These are phyloP conservation scores for Atethmia centrago DNA, from an alignment of 2,888 invertebrate genomes.

Conservation along the genomic window DNA sequence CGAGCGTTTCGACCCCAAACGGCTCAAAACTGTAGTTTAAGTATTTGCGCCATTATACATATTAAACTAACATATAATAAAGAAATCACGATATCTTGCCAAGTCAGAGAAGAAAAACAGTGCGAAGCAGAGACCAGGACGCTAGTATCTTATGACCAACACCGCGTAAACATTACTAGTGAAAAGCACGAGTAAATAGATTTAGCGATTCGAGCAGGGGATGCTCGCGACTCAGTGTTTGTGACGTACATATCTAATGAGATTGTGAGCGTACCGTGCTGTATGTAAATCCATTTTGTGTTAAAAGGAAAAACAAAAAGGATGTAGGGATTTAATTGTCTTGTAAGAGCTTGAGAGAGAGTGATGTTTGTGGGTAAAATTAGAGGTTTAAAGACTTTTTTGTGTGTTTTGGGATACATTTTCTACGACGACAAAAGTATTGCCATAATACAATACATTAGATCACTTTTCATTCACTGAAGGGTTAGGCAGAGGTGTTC, in stretches of 20 bases:
- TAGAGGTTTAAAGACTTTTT: neutral
- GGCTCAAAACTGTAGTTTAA: too few species aligned
- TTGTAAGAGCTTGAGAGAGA: conserved; percentile 3
- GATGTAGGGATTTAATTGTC: conserved; percentile 44
- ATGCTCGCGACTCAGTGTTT: conserved; percentile 20
- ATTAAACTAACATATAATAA: too few species aligned
- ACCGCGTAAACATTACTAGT: conserved; percentile 37
- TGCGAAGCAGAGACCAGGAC: too few species aligned
- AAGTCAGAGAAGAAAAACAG: too few species aligned
- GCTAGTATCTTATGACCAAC: neutral
- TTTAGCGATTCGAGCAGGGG: conserved; percentile 63
- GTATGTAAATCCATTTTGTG: conserved; percentile 46
- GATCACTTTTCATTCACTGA: too few species aligned
- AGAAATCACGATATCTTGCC: too few species aligned
- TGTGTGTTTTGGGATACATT: neutral
- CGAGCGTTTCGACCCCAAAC: too few species aligned
- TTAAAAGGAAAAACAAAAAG: conserved; percentile 45
- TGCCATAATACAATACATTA: too few species aligned
- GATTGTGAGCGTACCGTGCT: conserved; percentile 43
- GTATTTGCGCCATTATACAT: too few species aligned
- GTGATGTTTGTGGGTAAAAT: conserved; percentile 14
- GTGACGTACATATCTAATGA: conserved; percentile 59
- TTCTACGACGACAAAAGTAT: neutral
- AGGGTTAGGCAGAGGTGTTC: too few species aligned
- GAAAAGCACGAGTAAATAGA: conserved; percentile 65